Base-by-base conservation (phyloP, 2,113 vertebrate species). In the Takifugu bimaculatus region DNA sequence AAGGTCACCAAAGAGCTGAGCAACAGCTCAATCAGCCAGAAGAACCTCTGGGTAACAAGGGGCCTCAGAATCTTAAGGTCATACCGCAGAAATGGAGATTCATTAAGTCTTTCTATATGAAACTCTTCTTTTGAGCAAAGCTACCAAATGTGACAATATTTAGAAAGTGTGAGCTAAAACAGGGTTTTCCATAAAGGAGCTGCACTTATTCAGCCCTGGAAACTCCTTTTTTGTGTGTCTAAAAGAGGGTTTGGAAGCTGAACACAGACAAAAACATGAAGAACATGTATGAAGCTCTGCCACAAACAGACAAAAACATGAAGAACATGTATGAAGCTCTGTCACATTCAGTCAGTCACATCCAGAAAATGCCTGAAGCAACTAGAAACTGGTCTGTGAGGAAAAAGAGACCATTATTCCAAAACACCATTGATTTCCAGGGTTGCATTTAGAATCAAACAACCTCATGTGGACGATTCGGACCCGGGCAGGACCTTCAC, bases 301-400 rank as follows among this genome's bases (percentile, higher is more conserved):
- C 42, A 43, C 20, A n/a, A n/a, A n/a, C n/a, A 20, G 77, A 97
- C 94, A 1, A 97, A 94, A 87, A 98, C 93, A 78, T 98, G 93
- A 91, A 96, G 57, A 86, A 95, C 97, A 88, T 96, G 95, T 59
- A 93, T 88, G 20, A 20, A 20, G 20, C 20, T 20, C 20, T 20
- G 93, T 92, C 54, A 94, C 93, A 53, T 96, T 94, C 50, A 97
- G 77, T 98, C 94, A 1, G 96, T 94, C 87, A 98, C 93, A 78
- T 98, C 93, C 91, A 96, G 57, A 86, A 95, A 98, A 88, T 96
- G 95, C 60, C 94, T 88, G 85, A 98, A 92, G 48, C 95, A 86
- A 50, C 94, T 94, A 32, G 86, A 90, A 79, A 96, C 97, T 0
- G 92, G 94, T 2, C 80, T 89, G 95, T 97, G 53, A 20, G 32